Conservation (phyloP, 2,797 vertebrate genomes). For the Falco naumanni region DNA sequence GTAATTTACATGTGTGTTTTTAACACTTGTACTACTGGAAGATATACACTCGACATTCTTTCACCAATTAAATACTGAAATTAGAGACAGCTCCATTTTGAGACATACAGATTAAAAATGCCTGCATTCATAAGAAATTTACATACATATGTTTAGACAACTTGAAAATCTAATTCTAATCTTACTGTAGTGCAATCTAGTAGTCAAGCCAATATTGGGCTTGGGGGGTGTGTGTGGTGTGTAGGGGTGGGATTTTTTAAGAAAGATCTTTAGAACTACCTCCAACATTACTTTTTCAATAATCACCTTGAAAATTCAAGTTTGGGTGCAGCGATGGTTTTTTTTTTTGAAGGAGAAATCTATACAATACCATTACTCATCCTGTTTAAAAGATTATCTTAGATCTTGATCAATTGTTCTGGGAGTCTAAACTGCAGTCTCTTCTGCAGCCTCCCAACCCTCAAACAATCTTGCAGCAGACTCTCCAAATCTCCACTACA, state of each 20-base stretch:
- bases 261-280: background rate
- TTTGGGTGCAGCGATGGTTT: background rate
- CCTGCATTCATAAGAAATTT: background rate
- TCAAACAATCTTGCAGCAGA: background rate
- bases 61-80: background rate
- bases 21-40: background rate
- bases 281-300: background rate
- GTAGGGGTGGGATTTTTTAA: background rate
- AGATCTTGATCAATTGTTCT: background rate
- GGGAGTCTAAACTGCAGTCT: background rate
- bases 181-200: background rate
- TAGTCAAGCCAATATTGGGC: background rate
- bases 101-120: background rate
- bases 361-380: background rate
- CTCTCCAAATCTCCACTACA: background rate
- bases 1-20: background rate
- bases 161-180: background rate
- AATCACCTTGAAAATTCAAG: background rate
- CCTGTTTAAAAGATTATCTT: background rate
- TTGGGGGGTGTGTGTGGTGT: too few species aligned
- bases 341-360: background rate
- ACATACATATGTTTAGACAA: background rate
- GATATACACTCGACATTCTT: background rate
- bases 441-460: background rate
- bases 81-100: background rate